A percentile compares a stretch with the other conserved stretches of the same genome.
Conservation (phyloP, 2,113 vertebrate species). For the Galeopterus variegatus region DNA sequence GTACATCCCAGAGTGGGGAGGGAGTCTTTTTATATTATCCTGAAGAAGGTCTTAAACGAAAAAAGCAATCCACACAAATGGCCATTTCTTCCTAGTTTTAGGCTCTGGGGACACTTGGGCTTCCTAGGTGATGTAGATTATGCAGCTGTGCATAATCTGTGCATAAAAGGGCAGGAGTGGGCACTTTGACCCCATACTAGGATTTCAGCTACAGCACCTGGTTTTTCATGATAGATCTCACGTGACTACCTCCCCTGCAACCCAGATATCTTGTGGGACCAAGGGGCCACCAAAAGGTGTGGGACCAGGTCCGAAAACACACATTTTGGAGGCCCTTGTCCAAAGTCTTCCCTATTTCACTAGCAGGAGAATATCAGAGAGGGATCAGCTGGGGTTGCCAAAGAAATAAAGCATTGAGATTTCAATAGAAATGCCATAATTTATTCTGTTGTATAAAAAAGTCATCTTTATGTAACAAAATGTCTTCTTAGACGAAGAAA, state of each 20-base stretch:
- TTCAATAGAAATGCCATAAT: constrained; percentile 92
- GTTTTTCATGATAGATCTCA: background rate
- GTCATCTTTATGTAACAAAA: constrained; percentile 91
- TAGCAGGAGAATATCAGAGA: background rate
- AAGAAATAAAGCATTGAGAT: constrained; percentile 67
- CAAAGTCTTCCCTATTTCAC: background rate
- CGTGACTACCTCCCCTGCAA: background rate
- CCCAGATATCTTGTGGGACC: background rate
- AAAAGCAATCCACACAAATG: background rate
- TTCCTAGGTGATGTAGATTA: background rate
- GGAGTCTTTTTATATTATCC: background rate
- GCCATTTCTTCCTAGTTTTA: background rate
- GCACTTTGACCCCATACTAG: background rate
- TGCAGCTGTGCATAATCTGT: too few species aligned
- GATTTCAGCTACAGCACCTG: background rate
- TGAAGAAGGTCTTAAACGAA: background rate
- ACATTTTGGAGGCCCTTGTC: background rate
- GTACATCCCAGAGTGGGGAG: background rate
- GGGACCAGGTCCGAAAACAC: background rate
- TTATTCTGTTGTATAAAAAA: constrained; percentile 93
- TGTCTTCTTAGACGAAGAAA: constrained; percentile 91
- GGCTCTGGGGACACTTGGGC: background rate
- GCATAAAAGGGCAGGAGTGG: background rate
- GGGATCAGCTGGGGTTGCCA: background rate
- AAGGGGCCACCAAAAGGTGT: background rate